Conservation (phyloP, 2,113 vertebrate genomes). For the Tyrannus savana region DNA sequence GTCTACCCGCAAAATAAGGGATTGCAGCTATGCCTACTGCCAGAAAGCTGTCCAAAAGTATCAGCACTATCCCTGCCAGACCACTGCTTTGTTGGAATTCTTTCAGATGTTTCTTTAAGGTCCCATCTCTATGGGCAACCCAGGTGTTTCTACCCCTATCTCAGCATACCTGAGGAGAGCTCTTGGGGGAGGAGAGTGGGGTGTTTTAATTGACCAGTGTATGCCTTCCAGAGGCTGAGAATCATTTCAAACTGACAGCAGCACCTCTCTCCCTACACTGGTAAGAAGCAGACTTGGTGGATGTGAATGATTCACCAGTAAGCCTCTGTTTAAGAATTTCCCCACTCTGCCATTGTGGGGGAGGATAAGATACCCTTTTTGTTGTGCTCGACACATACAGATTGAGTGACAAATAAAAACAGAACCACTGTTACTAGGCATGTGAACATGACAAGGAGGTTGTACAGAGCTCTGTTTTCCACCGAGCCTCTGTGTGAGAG, state of each 20-base stretch:
- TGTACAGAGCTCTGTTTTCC: not conserved
- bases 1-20: not conserved
- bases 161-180: not conserved
- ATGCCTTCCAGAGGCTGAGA: not conserved
- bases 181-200: not conserved
- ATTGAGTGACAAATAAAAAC: not conserved
- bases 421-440: not conserved
- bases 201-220: not conserved
- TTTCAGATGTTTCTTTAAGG: not conserved
- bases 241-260: not conserved
- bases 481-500: not conserved
- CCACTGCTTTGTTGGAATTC: not conserved
- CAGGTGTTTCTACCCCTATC: not conserved
- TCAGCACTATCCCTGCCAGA: not conserved
- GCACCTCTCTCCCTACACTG: accelerated
- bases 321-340: not conserved
- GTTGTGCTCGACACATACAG: not conserved
- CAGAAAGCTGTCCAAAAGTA: not conserved
- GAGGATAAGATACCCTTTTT: not conserved
- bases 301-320: not conserved
- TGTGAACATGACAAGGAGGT: not conserved
- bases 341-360: not conserved
- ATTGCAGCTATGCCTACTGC: not conserved
- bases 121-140: not conserved
- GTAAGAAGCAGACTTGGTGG: not conserved